phyloP scores from a whole-genome alignment of 2,797 vertebrate species.

The Melopsittacus undulatus region DNA sequence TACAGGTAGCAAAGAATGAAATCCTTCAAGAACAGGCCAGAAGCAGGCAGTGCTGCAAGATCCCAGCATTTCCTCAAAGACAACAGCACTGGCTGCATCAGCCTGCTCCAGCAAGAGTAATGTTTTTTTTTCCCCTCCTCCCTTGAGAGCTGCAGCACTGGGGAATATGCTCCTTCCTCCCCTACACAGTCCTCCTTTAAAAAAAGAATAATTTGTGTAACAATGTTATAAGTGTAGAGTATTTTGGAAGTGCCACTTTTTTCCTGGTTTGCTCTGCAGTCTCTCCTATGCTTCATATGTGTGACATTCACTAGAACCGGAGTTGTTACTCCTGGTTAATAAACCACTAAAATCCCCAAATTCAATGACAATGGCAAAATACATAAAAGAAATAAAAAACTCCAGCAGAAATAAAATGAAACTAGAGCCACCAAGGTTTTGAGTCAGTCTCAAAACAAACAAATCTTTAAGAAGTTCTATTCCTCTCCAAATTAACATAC shows the following conservation, averaged over 20 bases:
- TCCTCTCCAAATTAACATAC: not conserved
- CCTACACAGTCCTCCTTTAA: accelerated
- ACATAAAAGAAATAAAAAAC: not conserved
- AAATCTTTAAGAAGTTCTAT: not conserved
- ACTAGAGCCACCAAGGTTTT: not conserved
- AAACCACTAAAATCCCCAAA: not conserved
- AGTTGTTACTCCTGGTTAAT: not conserved
- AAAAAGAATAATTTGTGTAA: not conserved
- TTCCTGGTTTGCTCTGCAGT: not conserved
- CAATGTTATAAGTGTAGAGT: not conserved
- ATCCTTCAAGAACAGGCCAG: not conserved
- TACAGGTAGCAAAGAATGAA: not conserved
- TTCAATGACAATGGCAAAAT: not conserved
- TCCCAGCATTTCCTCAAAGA: not conserved
- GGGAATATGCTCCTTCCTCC: not conserved
- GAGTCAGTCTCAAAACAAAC: not conserved
- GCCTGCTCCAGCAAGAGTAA: not conserved
- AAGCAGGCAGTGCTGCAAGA: not conserved
- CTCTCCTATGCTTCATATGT: not conserved
- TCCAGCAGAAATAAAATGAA: not conserved
- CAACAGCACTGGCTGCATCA: not conserved
- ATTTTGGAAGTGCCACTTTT: not conserved
- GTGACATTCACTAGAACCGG: not conserved
- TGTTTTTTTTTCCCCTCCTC: not conserved
- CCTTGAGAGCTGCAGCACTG: not conserved